phyloP scores from a whole-genome alignment of 2,888 invertebrate genomes.

The Hanleya hanleyi region DNA sequence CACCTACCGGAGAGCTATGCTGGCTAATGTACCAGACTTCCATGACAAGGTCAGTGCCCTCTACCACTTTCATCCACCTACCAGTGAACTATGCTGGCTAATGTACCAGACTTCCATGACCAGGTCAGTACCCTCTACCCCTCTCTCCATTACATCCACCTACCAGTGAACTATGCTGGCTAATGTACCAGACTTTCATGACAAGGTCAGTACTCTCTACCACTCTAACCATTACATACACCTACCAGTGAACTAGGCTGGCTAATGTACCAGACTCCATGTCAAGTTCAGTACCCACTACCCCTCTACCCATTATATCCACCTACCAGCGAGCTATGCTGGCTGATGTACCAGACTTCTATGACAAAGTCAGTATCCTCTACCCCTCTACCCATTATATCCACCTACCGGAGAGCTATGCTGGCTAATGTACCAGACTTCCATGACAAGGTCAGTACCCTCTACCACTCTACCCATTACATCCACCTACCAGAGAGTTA shows the following conservation, averaged over 20 bases:
- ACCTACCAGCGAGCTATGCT: constrained; percentile 98
- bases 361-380: constrained; percentile 76
- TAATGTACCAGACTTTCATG: constrained; percentile 92
- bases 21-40: constrained; percentile 94
- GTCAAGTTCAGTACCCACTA: too few species aligned
- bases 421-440: too few species aligned
- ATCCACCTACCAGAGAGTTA: constrained; percentile 98
- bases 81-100: constrained; percentile 95
- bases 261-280: too few species aligned
- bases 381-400: too few species aligned
- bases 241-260: too few species aligned
- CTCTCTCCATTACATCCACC: too few species aligned
- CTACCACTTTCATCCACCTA: constrained; percentile 99
- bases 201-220: constrained; percentile 75
- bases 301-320: too few species aligned
- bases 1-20: constrained; percentile 97
- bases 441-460: constrained; percentile 76
- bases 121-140: constrained; percentile 75
- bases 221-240: too few species aligned
- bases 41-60: constrained; percentile 79
- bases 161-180: constrained; percentile 97
- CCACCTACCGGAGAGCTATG: too few species aligned
- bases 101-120: constrained; percentile 90
- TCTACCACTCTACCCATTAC: too few species aligned
- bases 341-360: constrained; percentile 93